Percentiles rank a stretch among this genome's conserved stretches.
phyloP scores from a whole-genome alignment of 2,113 vertebrate species.

The Cavia aperea region DNA sequence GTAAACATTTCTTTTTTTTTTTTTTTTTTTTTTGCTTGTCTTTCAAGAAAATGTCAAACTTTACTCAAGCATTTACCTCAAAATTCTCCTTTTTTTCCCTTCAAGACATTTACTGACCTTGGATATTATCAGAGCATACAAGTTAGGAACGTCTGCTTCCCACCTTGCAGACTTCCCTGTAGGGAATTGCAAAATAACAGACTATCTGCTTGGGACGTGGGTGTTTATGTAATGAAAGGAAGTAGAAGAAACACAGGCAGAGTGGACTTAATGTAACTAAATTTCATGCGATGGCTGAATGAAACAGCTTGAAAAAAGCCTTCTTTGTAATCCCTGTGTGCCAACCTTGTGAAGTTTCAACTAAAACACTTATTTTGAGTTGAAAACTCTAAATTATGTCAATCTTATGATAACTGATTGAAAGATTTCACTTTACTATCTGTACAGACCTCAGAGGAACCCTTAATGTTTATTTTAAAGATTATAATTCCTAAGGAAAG shows the following conservation, averaged over 20 bases:
- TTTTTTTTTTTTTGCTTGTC: background rate
- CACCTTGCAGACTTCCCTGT: background rate
- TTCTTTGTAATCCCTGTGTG: background rate
- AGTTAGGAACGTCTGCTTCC: background rate
- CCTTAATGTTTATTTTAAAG: background rate
- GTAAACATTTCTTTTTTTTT: background rate
- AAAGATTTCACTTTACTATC: background rate
- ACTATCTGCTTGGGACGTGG: background rate
- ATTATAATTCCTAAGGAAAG: background rate
- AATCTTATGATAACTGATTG: background rate
- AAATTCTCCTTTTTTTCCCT: background rate
- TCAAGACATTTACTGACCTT: background rate
- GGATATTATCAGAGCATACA: background rate
- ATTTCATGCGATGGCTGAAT: background rate
- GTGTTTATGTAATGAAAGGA: background rate
- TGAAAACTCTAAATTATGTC: conserved; percentile 5
- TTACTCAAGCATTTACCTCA: background rate
- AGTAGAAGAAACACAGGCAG: background rate
- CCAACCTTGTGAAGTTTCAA: background rate
- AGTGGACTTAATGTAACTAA: background rate
- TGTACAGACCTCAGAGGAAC: background rate
- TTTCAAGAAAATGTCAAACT: background rate
- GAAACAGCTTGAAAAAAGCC: background rate
- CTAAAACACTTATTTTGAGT: background rate
- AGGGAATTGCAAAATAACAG: background rate